Evolutionary conservation across 2,113 vertebrate genomes (phyloP).

Genomic region (Sceloporus tristichus): DNA sequence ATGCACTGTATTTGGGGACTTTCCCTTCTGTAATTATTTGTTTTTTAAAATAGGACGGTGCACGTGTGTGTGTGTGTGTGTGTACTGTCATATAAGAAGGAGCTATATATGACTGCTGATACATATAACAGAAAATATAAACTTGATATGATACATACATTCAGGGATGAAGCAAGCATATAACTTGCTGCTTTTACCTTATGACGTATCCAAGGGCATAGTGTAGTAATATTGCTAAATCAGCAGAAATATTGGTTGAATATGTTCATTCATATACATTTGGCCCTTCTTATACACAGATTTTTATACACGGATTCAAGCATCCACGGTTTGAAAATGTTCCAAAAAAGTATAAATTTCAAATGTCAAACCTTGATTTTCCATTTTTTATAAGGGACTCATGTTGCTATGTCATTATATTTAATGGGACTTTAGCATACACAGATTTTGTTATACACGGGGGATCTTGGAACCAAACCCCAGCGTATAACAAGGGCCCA

Average conservation of each 20-base stretch:
- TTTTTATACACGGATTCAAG: no score
- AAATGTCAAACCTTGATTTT: no score
- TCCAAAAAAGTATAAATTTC: no score
- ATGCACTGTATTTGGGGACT: background rate
- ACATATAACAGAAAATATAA: background rate
- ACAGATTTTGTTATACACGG: no score
- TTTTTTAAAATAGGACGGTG: background rate
- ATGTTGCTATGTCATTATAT: no score
- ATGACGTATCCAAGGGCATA: conserved; percentile 35
- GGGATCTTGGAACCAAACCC: no score
- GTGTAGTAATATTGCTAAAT: conserved; percentile 7
- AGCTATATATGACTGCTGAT: background rate
- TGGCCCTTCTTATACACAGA: no score
- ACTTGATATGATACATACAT: background rate
- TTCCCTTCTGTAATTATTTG: background rate
- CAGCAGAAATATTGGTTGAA: conserved; percentile 18
- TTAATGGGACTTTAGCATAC: no score
- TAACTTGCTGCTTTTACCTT: background rate
- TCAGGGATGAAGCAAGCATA: background rate
- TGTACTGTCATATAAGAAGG: background rate
- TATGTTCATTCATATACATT: background rate
- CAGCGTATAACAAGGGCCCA: no score
- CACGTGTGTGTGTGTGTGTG: no score
- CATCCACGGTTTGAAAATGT: no score
- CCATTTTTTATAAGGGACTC: no score